Percentiles rank a stretch among this genome's conserved stretches.
These are phyloP conservation scores for Hypothenemus hampei DNA, from an alignment of 1,140 invertebrate genomes.

Conservation along the genomic window DNA sequence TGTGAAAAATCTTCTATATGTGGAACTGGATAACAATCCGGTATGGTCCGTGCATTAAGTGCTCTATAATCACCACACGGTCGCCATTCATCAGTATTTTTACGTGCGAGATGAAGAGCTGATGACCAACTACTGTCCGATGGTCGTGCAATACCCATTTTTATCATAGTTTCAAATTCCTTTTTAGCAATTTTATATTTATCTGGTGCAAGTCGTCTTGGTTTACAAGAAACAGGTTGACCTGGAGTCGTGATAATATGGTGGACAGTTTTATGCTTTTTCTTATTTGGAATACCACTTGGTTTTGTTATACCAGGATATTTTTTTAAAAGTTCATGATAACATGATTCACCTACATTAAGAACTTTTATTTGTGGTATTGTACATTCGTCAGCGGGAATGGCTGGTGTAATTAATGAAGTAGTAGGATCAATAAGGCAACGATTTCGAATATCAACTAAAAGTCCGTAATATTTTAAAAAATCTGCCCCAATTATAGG, in stretches of 20 bases:
- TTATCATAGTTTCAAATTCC: background rate
- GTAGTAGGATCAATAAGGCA: conserved; percentile 35
- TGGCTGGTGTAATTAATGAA: too few species aligned
- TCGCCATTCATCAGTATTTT: background rate
- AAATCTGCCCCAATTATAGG: conserved; percentile 46
- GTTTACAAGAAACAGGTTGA: background rate
- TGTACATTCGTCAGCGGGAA: too few species aligned
- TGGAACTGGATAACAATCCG: background rate
- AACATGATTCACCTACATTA: too few species aligned
- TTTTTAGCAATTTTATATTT: background rate
- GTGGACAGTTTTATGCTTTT: background rate
- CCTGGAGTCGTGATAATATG: background rate
- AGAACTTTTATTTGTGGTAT: too few species aligned
- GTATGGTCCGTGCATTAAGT: background rate
- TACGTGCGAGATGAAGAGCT: background rate
- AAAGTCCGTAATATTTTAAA: conserved; percentile 36
- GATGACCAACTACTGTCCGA: background rate
- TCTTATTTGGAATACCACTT: too few species aligned
- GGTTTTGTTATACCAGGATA: too few species aligned
- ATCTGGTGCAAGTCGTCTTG: background rate
- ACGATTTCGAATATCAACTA: conserved; percentile 37
- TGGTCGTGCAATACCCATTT: background rate
- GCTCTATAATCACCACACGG: background rate
- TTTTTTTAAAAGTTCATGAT: too few species aligned
- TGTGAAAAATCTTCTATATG: background rate